These are phyloP conservation scores for Cantharis rustica DNA, from an alignment of 2,888 invertebrate genomes.

Conservation along the genomic window DNA sequence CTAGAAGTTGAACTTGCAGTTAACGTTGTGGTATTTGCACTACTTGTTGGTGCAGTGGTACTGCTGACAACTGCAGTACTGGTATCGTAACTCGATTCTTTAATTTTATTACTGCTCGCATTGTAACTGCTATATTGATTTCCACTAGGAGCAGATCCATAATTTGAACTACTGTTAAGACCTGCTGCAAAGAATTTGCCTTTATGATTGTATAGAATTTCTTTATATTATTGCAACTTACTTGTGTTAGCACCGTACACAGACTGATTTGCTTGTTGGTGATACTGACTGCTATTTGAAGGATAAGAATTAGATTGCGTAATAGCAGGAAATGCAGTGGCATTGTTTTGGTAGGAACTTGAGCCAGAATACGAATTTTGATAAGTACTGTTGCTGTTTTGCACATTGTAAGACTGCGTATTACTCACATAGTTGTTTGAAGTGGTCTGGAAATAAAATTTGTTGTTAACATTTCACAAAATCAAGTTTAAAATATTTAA, in stretches of 20 bases:
- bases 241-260: conserved; percentile 54
- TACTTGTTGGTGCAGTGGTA: conserved; percentile 48
- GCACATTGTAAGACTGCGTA: conserved; percentile 46
- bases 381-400: conserved; percentile 46
- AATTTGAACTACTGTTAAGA: conserved; percentile 50
- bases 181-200: conserved; percentile 35
- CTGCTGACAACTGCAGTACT: conserved; percentile 45
- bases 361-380: conserved; percentile 53
- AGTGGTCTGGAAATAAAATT: conserved; percentile 54
- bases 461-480: not conserved
- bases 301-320: conserved; percentile 51
- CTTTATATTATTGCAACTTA: conserved; percentile 32
- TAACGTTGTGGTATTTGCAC: conserved; percentile 45
- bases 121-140: conserved; percentile 55
- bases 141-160: conserved; percentile 44
- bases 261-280: conserved; percentile 53
- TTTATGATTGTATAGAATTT: not conserved
- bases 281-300: conserved; percentile 48
- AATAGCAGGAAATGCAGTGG: conserved; percentile 49
- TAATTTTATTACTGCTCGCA: conserved; percentile 49
- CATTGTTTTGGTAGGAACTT: conserved; percentile 41
- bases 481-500: too few species aligned
- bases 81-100: conserved; percentile 47
- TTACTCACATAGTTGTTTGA: conserved; percentile 52
- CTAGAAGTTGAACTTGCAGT: conserved; percentile 50